Percentiles rank a stretch among this genome's conserved stretches.
These are phyloP conservation scores for Drosophila athabasca DNA, from an alignment of 1,140 invertebrate species.

Conservation along the genomic window DNA sequence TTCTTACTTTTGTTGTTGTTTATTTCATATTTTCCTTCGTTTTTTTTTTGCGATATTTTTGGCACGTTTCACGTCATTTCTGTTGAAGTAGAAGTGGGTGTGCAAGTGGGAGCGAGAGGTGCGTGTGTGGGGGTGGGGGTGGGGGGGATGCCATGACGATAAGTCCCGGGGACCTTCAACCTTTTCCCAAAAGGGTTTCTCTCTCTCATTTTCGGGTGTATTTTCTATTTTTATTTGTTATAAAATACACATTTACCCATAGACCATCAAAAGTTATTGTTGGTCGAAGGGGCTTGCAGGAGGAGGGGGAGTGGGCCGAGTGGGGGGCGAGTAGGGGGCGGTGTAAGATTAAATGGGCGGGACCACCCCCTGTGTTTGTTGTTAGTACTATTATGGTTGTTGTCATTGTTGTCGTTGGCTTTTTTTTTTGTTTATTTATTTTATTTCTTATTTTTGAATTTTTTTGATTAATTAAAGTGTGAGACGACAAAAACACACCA, in stretches of 20 bases:
- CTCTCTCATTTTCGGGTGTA: constrained; percentile 1
- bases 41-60: constrained; percentile 35
- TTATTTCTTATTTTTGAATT: no score
- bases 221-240: constrained; percentile 1
- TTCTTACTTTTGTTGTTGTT: constrained; percentile 10
- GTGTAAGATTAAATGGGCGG: no score
- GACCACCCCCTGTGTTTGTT: not conserved
- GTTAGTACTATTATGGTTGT: constrained; percentile 10
- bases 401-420: constrained; percentile 33
- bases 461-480: constrained; percentile 73
- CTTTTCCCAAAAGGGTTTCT: constrained; percentile 27
- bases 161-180: constrained; percentile 29
- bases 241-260: constrained; percentile 3
- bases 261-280: constrained; percentile 35
- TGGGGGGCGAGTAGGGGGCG: no score
- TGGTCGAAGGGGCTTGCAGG: not conserved
- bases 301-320: no score
- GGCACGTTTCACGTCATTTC: constrained; percentile 38
- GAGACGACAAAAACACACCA: constrained; percentile 64
- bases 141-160: not conserved
- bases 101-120: not conserved
- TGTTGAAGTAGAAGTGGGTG: not conserved
- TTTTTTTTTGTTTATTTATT: not conserved
- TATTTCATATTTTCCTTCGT: no score
- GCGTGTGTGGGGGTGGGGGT: not conserved